Evolutionary conservation across 2,888 invertebrate genomes (phyloP), one percentile per base, ranked within the genome.

Genomic region (Koerneria pararmatus): DNA sequence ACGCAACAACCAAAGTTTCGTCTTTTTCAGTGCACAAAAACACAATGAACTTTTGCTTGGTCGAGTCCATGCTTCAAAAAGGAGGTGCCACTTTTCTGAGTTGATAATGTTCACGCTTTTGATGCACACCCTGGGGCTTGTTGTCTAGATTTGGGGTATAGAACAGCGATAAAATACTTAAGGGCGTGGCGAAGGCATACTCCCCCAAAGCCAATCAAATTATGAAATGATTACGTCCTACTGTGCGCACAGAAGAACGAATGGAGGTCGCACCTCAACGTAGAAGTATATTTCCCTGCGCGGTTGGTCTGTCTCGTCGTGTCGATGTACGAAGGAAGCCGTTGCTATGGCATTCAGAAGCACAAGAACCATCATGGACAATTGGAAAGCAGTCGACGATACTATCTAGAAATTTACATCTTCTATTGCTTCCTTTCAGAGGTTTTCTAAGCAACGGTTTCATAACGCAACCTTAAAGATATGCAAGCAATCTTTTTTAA

Each of bases 311-410:
- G 72, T 76, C 56, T 90, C 91, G 82, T 94, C 93, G 79, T 95
- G 93, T 83, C 92, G 90, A 83, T 94, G 94, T 75, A 90, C 90
- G 89, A 98, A 92, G 5, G 93, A 93, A 0, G 97, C 95, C 19
- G 95, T 95, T 37, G 93, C 91, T 65, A 95, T 89, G 8, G 95
- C 97, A 85, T 98, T 97, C 3, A 93, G 91, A 66, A 98, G 87
- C 62, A 98, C 94, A 1, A 95, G 90, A 1, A 91, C 89, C 91
- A 98, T 94, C 5, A 97, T 92, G 29, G 68, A 63, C 2, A 76
- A 77, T 72, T 83, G 83, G 84, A 97, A 98, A 76, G 91, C 90
- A 0, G 95, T 92, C 0, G 93, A 93, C 58, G 92, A 89, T 37
- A 95, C 86, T 75, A 94, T 89, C 73, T 93, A 91, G 75, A 91